A percentile compares a stretch with the other conserved stretches of the same genome.
phyloP scores from a whole-genome alignment of 2,797 vertebrate species.

The Echeneis naucrates region DNA sequence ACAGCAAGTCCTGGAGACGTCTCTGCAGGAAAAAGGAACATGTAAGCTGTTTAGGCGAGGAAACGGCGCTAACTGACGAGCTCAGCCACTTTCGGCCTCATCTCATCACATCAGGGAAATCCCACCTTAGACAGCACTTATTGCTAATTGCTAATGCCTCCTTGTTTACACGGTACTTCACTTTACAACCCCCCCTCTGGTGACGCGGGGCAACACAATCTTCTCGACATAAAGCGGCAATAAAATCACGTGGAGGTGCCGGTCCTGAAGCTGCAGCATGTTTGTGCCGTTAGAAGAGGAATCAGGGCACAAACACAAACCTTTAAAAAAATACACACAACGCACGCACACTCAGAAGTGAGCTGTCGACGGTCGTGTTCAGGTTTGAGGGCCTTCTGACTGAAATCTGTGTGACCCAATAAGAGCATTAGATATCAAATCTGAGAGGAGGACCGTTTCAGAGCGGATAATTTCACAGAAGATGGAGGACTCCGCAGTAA shows the following conservation, averaged over 20 bases:
- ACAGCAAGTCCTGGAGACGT: no score
- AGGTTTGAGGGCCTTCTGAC: slow-evolving; percentile 1
- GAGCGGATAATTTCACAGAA: slow-evolving; percentile 23
- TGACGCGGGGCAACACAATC: not conserved
- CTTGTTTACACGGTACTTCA: slow-evolving; percentile 20
- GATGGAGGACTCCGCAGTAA: slow-evolving; percentile 23
- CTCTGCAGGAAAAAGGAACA: not conserved
- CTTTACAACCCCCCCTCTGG: slow-evolving; percentile 3
- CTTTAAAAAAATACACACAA: no score
- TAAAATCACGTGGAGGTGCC: no score
- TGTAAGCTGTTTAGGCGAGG: slow-evolving; percentile 15
- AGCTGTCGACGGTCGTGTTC: no score
- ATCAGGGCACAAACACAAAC: no score
- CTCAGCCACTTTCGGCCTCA: slow-evolving; percentile 12
- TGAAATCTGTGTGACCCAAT: slow-evolving; percentile 18
- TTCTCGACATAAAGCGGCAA: no score
- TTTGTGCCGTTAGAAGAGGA: no score
- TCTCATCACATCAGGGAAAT: slow-evolving; percentile 12
- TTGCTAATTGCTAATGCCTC: slow-evolving; percentile 18
- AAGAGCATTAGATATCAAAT: slow-evolving; percentile 7
- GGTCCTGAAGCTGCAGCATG: no score
- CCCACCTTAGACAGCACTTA: slow-evolving; percentile 44
- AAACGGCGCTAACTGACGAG: slow-evolving; percentile 20
- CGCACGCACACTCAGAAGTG: no score
- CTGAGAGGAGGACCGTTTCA: slow-evolving; percentile 18